A percentile compares a stretch with the other conserved stretches of the same genome.
Evolutionary conservation across 2,113 vertebrate genomes (phyloP).

Genomic region (Corydoras maculifer): DNA sequence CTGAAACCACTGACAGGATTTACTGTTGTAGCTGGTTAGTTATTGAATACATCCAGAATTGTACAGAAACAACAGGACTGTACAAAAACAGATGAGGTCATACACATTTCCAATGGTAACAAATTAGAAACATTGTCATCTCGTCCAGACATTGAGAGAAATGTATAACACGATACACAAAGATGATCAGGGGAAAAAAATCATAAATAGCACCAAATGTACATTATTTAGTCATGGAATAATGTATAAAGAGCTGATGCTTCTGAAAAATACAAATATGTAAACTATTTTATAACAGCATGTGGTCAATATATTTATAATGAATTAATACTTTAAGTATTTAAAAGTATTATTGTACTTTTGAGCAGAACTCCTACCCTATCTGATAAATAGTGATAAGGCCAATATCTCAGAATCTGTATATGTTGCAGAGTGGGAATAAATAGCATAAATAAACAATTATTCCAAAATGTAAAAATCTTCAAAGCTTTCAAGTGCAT

Average conservation of each 20-base stretch:
- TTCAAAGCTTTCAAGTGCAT: neutral
- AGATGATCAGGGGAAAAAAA: neutral
- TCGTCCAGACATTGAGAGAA: neutral
- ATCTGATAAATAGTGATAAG: neutral
- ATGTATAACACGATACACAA: constrained; percentile 3
- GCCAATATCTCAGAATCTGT: neutral
- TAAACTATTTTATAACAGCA: constrained; percentile 8
- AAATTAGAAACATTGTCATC: neutral
- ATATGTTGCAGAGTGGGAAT: neutral
- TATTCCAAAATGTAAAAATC: neutral
- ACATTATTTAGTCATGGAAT: constrained; percentile 9
- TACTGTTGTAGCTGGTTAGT: too few species aligned
- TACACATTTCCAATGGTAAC: neutral
- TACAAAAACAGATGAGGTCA: constrained; percentile 12
- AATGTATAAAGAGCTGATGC: constrained; percentile 2
- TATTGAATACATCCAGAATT: neutral
- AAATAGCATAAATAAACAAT: too few species aligned
- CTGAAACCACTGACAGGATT: too few species aligned
- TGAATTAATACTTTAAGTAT: constrained; percentile 10
- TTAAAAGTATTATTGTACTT: neutral
- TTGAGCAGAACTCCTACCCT: neutral
- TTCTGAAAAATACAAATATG: neutral
- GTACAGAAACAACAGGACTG: neutral
- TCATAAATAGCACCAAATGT: constrained; percentile 17
- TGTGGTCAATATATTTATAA: neutral